Evolutionary conservation across 1,140 invertebrate genomes (phyloP), one percentile per base, ranked within the genome.

Genomic region (Archegozetes longisetosus): DNA sequence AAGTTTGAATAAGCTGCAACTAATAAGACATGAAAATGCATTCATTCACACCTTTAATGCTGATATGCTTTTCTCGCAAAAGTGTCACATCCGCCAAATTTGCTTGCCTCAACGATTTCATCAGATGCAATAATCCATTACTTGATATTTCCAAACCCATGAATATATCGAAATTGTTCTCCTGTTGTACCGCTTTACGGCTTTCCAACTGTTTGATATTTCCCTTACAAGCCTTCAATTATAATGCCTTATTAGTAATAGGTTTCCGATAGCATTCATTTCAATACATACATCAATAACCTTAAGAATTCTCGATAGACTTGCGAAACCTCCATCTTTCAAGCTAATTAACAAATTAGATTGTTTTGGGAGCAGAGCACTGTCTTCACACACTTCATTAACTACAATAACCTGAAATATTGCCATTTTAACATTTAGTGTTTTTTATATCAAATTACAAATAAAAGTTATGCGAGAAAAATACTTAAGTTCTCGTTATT

Each of bases 191-290:
- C 0, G 85, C 85, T 3, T 82, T 80, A 3, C 92, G 80, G 0
- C 88, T 89, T 71, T 97, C 92, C 40, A 97, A 78, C 70, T 95
- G 91, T 46, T 82, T 79, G 20, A 95, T 82, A 46, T 74, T 75
- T 23, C 88, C 88, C 69, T 89, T 85, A 74, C 85, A 88, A 67
- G 88, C 90, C 77, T 80, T 66, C 60, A 54, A 63, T 12, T 26
- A 49, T 24, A 22, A 25, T 22, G 53, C 55, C 14, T 27, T 32
- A 60, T 54, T 26, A 54, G 23, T 23, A 26, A 23, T 53, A 40
- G 13, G 28, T 61, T 50, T 13, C 25, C 22, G 28, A 53, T 55
- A 40, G 29, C 23, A 57, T 26, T 28, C 52, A 40, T 14, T 40
- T 57, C 50, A 47, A 25, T 28, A 60, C 67, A 71, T 67, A 80